Conservation (phyloP, 2,797 vertebrate genomes). For the Erpetoichthys calabaricus region DNA sequence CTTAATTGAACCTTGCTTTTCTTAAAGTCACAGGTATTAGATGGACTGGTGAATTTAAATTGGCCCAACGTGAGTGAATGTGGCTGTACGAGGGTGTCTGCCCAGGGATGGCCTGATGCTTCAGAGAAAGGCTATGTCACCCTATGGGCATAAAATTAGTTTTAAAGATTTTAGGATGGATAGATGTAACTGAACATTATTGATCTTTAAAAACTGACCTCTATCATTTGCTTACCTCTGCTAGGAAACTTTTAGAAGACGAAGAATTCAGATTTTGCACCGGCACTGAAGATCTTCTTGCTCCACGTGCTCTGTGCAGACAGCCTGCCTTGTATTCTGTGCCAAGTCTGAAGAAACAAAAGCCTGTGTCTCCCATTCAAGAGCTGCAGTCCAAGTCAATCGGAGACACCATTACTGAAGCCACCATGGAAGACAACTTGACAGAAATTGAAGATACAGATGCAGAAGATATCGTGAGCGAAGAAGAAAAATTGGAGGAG, state of each 20-base stretch:
- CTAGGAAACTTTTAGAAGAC: conserved; percentile 6
- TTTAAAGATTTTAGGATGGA: too few relatives aligned
- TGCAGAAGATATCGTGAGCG: not conserved
- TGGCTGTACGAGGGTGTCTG: too few relatives aligned
- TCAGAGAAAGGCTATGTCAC: too few relatives aligned
- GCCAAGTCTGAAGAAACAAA: not conserved
- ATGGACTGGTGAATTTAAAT: too few relatives aligned
- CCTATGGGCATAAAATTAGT: too few relatives aligned
- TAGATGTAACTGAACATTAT: too few relatives aligned
- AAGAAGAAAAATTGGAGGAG: conserved; percentile 4
- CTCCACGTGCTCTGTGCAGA: not conserved
- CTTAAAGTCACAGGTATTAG: too few relatives aligned
- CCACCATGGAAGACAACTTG: conserved; percentile 5
- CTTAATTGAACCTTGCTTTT: too few relatives aligned
- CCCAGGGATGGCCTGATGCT: too few relatives aligned
- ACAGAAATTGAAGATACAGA: not conserved
- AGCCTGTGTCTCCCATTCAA: not conserved
- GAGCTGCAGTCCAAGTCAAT: conserved; percentile 4
- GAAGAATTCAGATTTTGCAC: conserved; percentile 8
- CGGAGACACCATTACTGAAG: conserved; percentile 7
- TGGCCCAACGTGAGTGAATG: too few relatives aligned
- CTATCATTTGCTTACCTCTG: not conserved
- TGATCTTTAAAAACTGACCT: too few relatives aligned
- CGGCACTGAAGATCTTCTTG: not conserved
- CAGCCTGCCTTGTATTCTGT: not conserved